phyloP scores from a whole-genome alignment of 1,140 invertebrate species.

The Drosophila lacteicornis region DNA sequence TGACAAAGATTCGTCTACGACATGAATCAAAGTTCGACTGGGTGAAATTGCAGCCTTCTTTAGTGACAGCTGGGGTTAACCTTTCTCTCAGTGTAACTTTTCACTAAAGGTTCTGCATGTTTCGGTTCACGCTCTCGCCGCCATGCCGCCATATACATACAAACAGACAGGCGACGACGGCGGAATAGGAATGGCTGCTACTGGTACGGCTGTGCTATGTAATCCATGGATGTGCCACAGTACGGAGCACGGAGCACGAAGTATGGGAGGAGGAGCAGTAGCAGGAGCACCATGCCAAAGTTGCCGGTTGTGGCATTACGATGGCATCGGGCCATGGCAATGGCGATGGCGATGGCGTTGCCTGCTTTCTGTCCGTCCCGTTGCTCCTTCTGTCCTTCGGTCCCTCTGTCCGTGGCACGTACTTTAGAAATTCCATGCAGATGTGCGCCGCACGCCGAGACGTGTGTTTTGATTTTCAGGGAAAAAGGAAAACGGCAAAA shows the following conservation, averaged over 20 bases:
- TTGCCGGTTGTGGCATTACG: slow-evolving; percentile 71
- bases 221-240: slow-evolving; percentile 69
- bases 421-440: slow-evolving; percentile 83
- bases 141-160: slow-evolving; percentile 74
- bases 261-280: slow-evolving; percentile 9
- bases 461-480: slow-evolving; percentile 83
- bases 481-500: slow-evolving; percentile 37
- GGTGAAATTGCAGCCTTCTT: no score
- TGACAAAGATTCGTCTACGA: no score
- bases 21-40: no score
- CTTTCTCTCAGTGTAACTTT: slow-evolving; percentile 60
- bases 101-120: slow-evolving; percentile 72
- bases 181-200: slow-evolving; percentile 52
- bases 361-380: slow-evolving; percentile 30
- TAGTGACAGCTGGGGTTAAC: no score
- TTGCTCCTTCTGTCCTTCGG: slow-evolving; percentile 21
- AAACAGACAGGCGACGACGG: slow-evolving; percentile 67
- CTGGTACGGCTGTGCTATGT: slow-evolving; percentile 62
- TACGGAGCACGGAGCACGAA: slow-evolving; percentile 27
- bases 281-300: slow-evolving; percentile 57
- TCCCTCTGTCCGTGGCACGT: slow-evolving; percentile 69
- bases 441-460: slow-evolving; percentile 82
- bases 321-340: slow-evolving; percentile 49
- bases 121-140: slow-evolving; percentile 64
- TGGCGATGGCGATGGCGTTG: slow-evolving; percentile 51